A percentile compares a stretch with the other conserved stretches of the same genome.
These are phyloP conservation scores for Poecilia wingei DNA, from an alignment of 2,797 vertebrate genomes.

Conservation along the genomic window DNA sequence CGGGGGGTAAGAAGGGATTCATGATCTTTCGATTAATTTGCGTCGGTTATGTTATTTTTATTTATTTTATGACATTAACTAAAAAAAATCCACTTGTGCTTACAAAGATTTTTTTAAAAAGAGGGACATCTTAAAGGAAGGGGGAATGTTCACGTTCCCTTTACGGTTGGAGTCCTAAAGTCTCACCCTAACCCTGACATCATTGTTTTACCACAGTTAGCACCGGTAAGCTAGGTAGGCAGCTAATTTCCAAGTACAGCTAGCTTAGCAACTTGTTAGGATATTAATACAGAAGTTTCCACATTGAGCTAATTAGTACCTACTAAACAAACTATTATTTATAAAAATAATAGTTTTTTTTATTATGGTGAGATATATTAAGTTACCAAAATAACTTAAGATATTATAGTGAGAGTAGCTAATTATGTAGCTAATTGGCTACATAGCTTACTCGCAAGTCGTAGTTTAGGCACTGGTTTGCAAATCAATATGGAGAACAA, in stretches of 20 bases:
- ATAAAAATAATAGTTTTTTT: background rate
- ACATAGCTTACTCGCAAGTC: background rate
- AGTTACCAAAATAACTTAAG: background rate
- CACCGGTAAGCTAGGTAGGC: background rate
- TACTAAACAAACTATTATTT: background rate
- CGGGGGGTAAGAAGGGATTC: too few species aligned
- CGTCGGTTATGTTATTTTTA: too few species aligned
- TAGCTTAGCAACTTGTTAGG: background rate
- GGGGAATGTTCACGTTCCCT: too few species aligned
- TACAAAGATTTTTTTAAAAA: too few species aligned
- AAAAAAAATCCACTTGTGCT: too few species aligned
- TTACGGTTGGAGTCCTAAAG: background rate
- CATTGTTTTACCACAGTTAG: background rate
- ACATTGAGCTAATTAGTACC: background rate
- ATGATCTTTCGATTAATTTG: too few species aligned
- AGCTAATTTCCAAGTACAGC: background rate
- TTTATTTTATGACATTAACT: too few species aligned
- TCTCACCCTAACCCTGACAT: background rate
- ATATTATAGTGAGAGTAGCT: too few species aligned
- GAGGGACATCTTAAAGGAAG: too few species aligned
- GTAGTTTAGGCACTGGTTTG: background rate
- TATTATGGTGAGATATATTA: background rate
- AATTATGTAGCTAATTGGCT: background rate
- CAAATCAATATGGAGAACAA: background rate
- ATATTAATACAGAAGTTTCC: background rate